Evolutionary conservation across 2,113 vertebrate genomes (phyloP).

Genomic region (Macheiramphus alcinus): DNA sequence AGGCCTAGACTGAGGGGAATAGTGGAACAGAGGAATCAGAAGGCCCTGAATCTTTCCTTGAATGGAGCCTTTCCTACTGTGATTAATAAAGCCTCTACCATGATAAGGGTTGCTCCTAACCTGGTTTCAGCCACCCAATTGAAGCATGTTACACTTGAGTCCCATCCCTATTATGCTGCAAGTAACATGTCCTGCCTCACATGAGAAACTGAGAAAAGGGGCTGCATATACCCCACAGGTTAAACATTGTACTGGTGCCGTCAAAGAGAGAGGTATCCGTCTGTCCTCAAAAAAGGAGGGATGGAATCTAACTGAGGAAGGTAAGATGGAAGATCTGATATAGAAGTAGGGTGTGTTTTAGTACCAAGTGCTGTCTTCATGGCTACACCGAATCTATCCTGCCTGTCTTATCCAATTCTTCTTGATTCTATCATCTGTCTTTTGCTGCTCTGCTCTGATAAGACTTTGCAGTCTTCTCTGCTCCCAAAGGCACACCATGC

Average conservation of each 20-base stretch:
- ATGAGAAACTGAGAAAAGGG: background rate
- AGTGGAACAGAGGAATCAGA: background rate
- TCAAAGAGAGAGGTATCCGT: background rate
- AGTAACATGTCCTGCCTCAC: background rate
- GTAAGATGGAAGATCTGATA: background rate
- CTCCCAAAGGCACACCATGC: background rate
- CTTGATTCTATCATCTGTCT: background rate
- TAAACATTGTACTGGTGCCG: background rate
- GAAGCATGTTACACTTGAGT: background rate
- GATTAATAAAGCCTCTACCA: background rate
- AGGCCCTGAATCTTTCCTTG: background rate
- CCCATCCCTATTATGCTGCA: background rate
- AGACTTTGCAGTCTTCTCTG: background rate
- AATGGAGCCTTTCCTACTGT: background rate
- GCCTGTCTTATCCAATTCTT: background rate
- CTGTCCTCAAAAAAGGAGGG: background rate
- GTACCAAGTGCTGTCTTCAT: background rate
- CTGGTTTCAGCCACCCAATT: background rate
- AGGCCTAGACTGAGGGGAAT: background rate
- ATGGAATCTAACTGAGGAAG: background rate
- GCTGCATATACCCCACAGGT: background rate
- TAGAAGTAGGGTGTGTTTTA: background rate
- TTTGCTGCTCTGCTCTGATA: background rate
- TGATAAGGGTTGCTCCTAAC: background rate
- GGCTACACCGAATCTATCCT: background rate